Conservation (phyloP, 2,888 invertebrate genomes). For the Emmelina monodactyla region DNA sequence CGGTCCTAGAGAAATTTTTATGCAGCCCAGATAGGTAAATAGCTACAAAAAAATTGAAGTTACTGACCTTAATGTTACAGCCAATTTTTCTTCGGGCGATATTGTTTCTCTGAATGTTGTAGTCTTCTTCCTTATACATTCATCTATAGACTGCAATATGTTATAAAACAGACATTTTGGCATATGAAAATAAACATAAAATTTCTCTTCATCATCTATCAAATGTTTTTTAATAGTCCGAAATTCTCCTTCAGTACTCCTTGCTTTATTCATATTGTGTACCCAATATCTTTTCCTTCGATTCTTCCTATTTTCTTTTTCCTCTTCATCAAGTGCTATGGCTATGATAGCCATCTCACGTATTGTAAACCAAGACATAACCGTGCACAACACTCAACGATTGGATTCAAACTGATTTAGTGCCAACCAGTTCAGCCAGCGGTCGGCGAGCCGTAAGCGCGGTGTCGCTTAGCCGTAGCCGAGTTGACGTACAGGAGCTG, state of each 20-base stretch:
- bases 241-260: constrained; percentile 16
- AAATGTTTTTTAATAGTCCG: constrained; percentile 16
- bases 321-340: constrained; percentile 14
- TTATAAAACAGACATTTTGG: constrained; percentile 13
- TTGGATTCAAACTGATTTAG: constrained; percentile 14
- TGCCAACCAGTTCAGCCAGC: constrained; percentile 8
- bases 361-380: constrained; percentile 18
- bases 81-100: constrained; percentile 18
- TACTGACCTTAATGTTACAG: constrained; percentile 19
- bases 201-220: constrained; percentile 16
- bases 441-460: constrained; percentile 11
- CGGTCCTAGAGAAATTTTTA: constrained; percentile 10
- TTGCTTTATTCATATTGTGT: constrained; percentile 15
- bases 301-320: constrained; percentile 14
- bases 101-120: constrained; percentile 18
- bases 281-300: constrained; percentile 11
- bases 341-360: constrained; percentile 14
- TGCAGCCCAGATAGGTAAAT: constrained; percentile 11
- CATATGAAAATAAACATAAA: constrained; percentile 16
- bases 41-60: constrained; percentile 5
- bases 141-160: constrained; percentile 13
- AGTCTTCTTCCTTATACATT: constrained; percentile 14
- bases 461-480: constrained; percentile 17
- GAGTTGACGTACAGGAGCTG: constrained; percentile 16
- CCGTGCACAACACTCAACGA: constrained; percentile 16